phyloP scores from a whole-genome alignment of 2,113 vertebrate genomes.

The Dromas ardeola region DNA sequence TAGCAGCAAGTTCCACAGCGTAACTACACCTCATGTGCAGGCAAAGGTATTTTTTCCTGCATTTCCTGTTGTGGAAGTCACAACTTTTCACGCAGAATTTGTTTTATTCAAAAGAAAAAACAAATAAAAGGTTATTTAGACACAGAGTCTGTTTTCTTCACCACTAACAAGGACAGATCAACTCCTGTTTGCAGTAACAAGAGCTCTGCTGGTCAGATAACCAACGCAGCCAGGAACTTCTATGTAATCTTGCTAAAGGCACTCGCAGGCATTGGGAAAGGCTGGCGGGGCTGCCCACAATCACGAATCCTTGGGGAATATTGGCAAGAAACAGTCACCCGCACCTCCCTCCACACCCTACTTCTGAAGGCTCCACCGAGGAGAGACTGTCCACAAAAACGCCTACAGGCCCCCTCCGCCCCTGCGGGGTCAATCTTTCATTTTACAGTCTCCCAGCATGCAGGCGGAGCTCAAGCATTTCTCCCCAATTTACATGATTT shows the following conservation, averaged over 20 bases:
- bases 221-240: not conserved
- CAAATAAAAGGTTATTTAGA: not conserved
- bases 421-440: fast-evolving
- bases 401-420: not conserved
- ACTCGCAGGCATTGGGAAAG: fast-evolving
- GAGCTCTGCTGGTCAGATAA: not conserved
- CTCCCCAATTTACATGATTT: fast-evolving
- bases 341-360: not conserved
- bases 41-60: not conserved
- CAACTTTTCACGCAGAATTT: not conserved
- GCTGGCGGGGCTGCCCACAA: not conserved
- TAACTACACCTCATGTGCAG: fast-evolving
- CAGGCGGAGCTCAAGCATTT: not conserved
- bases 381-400: not conserved
- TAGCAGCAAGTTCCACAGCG: not conserved
- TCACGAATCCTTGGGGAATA: not conserved
- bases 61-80: not conserved
- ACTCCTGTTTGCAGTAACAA: not conserved
- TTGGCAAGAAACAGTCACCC: fast-evolving
- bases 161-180: not conserved
- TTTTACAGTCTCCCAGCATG: fast-evolving
- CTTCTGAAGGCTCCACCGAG: not conserved
- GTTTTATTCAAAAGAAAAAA: not conserved
- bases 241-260: not conserved
- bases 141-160: not conserved